Conservation (phyloP, 2,888 invertebrate genomes). For the Tachystola acroxantha region DNA sequence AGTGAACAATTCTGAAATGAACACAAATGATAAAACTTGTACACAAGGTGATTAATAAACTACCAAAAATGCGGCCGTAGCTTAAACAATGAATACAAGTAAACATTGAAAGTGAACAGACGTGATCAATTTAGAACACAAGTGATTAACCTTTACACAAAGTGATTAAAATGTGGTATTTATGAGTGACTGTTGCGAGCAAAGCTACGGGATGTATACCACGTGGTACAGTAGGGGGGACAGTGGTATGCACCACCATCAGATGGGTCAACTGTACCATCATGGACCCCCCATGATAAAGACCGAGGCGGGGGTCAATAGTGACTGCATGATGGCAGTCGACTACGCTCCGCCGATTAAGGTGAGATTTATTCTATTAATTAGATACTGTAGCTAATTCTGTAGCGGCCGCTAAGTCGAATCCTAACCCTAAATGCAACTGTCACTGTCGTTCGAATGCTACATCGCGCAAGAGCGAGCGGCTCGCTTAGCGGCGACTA, state of each 20-base stretch:
- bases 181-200: slow-evolving; percentile 69
- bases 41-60: no score
- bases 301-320: slow-evolving; percentile 79
- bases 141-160: slow-evolving; percentile 25
- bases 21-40: not conserved
- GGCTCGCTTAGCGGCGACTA: no score
- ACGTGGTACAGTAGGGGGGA: slow-evolving; percentile 76
- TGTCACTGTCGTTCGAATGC: no score
- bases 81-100: slow-evolving; percentile 4
- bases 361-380: slow-evolving; percentile 55
- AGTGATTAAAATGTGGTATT: slow-evolving; percentile 44
- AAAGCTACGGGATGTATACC: slow-evolving; percentile 70
- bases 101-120: not conserved
- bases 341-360: slow-evolving; percentile 82
- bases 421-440: no score
- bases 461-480: no score
- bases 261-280: slow-evolving; percentile 75
- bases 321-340: slow-evolving; percentile 82
- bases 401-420: no score
- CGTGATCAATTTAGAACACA: slow-evolving; percentile 3
- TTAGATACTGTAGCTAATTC: no score
- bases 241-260: slow-evolving; percentile 72
- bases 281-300: slow-evolving; percentile 79
- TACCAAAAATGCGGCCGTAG: not conserved
- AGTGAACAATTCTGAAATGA: not conserved